phyloP scores from a whole-genome alignment of 2,888 invertebrate genomes.

The Protula sp. region DNA sequence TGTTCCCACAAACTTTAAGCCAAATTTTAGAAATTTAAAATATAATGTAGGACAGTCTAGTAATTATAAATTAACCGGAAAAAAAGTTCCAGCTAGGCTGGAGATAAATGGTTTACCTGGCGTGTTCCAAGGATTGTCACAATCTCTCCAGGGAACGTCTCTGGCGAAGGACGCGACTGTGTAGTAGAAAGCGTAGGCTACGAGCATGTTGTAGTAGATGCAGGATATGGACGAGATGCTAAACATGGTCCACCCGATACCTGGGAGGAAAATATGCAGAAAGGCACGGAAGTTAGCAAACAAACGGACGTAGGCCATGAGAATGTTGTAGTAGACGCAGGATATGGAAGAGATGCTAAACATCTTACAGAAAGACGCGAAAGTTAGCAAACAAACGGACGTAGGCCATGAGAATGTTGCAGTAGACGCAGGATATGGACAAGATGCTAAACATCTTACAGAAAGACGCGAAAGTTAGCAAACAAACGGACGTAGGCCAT shows the following conservation, averaged over 20 bases:
- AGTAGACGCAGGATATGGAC: constrained; percentile 17
- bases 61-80: too few relatives aligned
- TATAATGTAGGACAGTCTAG: too few relatives aligned
- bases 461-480: background rate
- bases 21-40: too few relatives aligned
- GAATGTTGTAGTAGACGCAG: constrained; percentile 23
- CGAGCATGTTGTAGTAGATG: constrained; percentile 24
- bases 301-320: constrained; percentile 12
- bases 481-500: constrained; percentile 13
- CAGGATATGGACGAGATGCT: constrained; percentile 12
- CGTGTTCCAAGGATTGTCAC: constrained; percentile 21
- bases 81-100: background rate
- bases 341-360: constrained; percentile 14
- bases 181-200: constrained; percentile 20
- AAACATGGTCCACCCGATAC: constrained; percentile 24
- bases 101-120: constrained; percentile 2
- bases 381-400: too few relatives aligned
- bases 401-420: constrained; percentile 20
- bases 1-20: too few relatives aligned
- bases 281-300: background rate
- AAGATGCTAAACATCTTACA: constrained; percentile 16
- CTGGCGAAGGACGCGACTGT: constrained; percentile 16
- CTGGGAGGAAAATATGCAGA: constrained; percentile 4
- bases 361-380: constrained; percentile 3
- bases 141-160: constrained; percentile 18